phyloP scores from a whole-genome alignment of 2,113 vertebrate genomes.

The Dissostichus mawsoni region DNA sequence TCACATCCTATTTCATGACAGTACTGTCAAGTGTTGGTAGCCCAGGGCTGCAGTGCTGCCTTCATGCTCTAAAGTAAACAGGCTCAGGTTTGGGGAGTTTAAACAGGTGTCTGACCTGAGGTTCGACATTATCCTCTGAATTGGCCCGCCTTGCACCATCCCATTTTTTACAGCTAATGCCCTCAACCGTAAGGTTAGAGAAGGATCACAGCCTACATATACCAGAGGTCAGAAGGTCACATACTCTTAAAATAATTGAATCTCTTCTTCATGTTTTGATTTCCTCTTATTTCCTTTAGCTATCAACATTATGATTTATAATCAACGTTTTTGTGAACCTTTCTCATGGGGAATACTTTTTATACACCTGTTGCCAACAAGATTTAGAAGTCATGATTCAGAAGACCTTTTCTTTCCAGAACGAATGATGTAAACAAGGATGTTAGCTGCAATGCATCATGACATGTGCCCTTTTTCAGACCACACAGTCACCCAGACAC shows the following conservation, averaged over 20 bases:
- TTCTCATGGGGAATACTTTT: background rate
- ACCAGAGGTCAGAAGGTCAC: slow-evolving; percentile 39
- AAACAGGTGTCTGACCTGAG: slow-evolving; percentile 79
- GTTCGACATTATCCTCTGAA: slow-evolving; percentile 40
- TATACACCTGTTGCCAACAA: background rate
- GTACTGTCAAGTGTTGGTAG: slow-evolving; percentile 10
- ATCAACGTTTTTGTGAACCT: background rate
- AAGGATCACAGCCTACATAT: slow-evolving; percentile 12
- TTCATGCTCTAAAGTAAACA: slow-evolving; percentile 70
- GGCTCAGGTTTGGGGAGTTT: slow-evolving; percentile 73
- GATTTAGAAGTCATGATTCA: slow-evolving; percentile 1
- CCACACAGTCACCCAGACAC: slow-evolving; percentile 45
- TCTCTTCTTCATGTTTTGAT: background rate
- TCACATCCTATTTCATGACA: background rate
- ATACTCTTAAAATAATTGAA: slow-evolving; percentile 2
- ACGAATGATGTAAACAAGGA: slow-evolving; percentile 48
- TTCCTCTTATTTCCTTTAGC: background rate
- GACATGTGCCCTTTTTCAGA: slow-evolving; percentile 13
- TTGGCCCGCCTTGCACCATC: too few relatives aligned
- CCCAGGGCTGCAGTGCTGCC: slow-evolving; percentile 5
- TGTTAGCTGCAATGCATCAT: slow-evolving; percentile 42
- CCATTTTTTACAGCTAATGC: background rate
- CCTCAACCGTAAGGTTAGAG: background rate
- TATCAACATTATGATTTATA: background rate
- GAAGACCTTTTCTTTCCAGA: slow-evolving; percentile 30